Conservation (phyloP, 2,888 invertebrate genomes). For the Eumerus sabulonum region DNA sequence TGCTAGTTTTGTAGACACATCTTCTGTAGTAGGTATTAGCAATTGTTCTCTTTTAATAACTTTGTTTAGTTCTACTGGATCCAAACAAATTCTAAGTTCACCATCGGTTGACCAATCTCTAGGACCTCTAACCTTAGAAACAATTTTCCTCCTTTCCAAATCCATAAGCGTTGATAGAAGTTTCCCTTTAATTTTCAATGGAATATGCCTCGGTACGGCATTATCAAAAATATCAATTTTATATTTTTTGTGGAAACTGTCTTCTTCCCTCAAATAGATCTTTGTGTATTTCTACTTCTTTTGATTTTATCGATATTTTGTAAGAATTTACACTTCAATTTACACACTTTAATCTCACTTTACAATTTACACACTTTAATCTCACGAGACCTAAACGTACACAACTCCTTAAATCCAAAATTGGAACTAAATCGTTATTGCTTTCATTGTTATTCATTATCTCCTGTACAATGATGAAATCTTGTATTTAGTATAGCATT, state of each 20-base stretch:
- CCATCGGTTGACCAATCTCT: conserved; percentile 28
- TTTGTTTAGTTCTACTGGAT: conserved; percentile 27
- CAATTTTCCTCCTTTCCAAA: conserved; percentile 58
- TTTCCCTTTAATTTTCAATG: conserved; percentile 59
- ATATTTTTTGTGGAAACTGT: conserved; percentile 44
- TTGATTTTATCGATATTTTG: neutral
- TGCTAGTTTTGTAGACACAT: too few species aligned
- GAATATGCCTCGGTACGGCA: conserved; percentile 65
- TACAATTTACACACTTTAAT: conserved; percentile 8
- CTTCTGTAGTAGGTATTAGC: too few species aligned
- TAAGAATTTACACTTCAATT: neutral
- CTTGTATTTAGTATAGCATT: conserved; percentile 3
- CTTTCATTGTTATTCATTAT: neutral
- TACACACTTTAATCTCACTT: too few species aligned
- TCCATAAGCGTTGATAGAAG: conserved; percentile 50
- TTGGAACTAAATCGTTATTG: conserved; percentile 6
- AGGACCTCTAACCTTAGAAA: conserved; percentile 29
- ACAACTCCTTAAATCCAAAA: conserved; percentile 4
- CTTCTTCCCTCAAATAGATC: conserved; percentile 69
- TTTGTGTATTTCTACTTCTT: conserved; percentile 33
- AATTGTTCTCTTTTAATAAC: too few species aligned
- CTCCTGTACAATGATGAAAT: conserved; percentile 18
- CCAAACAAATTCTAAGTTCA: conserved; percentile 24
- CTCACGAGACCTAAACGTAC: too few species aligned
- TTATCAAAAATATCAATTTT: too few species aligned